Conservation (phyloP, 2,797 vertebrate species). For the Tenualosa thibaudeaui region DNA sequence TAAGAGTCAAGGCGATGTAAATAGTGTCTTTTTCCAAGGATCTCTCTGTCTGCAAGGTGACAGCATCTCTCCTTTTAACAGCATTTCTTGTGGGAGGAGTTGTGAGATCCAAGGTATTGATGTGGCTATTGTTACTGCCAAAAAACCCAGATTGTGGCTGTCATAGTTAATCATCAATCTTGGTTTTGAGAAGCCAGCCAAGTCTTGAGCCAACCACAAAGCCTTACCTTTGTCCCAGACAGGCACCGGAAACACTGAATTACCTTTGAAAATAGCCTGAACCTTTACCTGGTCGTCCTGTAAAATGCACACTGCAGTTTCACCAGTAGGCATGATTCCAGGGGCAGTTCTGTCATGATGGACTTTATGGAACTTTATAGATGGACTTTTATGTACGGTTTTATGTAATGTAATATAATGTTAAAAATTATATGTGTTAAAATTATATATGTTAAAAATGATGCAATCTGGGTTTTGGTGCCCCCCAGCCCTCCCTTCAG, state of each 20-base stretch:
- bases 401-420: no score
- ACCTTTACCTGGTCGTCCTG: not conserved
- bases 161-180: not conserved
- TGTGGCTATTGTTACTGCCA: not conserved
- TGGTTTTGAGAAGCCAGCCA: not conserved
- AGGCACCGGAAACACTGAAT: not conserved
- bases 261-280: not conserved
- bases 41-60: not conserved
- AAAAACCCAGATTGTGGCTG: not conserved
- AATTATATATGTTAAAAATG: no score
- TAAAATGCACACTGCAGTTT: no score
- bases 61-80: not conserved
- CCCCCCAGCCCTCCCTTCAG: no score
- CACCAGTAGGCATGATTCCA: not conserved
- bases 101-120: not conserved
- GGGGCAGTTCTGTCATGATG: not conserved
- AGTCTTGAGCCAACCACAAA: not conserved
- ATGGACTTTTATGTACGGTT: no score
- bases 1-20: not conserved
- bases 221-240: slow-evolving; percentile 11
- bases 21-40: not conserved
- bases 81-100: not conserved
- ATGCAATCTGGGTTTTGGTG: no score
- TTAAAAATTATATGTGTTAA: no score
- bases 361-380: not conserved